Conservation (phyloP, 2,113 vertebrate species). For the Cavia porcellus region DNA sequence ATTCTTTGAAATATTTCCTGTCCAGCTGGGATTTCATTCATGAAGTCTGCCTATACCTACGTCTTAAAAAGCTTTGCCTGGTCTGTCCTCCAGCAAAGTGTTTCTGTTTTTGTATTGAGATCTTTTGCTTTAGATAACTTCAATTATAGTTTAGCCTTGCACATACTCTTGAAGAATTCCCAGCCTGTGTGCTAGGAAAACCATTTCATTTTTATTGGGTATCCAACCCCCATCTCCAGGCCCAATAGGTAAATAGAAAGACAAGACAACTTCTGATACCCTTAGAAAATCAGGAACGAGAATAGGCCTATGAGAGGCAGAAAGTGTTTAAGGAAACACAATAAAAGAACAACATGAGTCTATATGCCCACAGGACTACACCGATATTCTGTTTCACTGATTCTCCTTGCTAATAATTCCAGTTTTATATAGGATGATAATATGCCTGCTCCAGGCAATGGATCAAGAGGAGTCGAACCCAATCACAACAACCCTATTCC, state of each 20-base stretch:
- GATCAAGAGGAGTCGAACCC: background rate
- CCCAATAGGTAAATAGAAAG: background rate
- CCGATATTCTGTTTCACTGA: background rate
- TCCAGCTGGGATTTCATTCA: background rate
- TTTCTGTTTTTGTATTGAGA: background rate
- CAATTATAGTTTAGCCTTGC: background rate
- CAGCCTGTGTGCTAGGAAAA: background rate
- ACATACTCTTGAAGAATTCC: background rate
- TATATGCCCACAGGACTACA: no score
- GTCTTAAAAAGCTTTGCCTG: background rate
- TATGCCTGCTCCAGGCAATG: background rate
- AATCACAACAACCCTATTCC: background rate
- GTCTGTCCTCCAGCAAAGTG: background rate
- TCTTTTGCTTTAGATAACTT: background rate
- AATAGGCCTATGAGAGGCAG: background rate
- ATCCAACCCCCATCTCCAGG: background rate
- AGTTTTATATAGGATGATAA: background rate
- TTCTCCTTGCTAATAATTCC: background rate
- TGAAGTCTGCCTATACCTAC: background rate
- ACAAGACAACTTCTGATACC: background rate
- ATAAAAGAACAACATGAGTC: background rate
- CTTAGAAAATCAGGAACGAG: background rate
- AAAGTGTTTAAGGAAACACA: background rate
- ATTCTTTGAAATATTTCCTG: background rate
- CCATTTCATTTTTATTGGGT: background rate